These are phyloP conservation scores for Pseudopipra pipra DNA, from an alignment of 2,113 vertebrate genomes.

Conservation along the genomic window DNA sequence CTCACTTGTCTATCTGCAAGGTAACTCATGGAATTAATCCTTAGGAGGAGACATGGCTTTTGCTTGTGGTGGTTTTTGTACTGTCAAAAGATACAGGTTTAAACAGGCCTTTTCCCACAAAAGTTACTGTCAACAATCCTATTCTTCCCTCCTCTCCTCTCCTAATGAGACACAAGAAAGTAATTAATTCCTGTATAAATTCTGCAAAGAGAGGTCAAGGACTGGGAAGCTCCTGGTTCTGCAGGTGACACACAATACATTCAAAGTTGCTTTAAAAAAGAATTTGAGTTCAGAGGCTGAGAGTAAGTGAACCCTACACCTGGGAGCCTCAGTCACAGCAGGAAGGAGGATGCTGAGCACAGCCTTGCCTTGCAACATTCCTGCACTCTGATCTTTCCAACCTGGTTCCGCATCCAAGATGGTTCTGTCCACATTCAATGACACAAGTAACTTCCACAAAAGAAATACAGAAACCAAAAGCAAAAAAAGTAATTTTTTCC, in stretches of 20 bases:
- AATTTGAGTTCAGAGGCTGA: background rate
- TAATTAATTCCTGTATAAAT: background rate
- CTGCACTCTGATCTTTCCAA: background rate
- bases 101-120: background rate
- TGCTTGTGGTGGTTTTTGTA: background rate
- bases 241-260: background rate
- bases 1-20: background rate
- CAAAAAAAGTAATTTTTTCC: background rate
- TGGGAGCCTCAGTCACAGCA: background rate
- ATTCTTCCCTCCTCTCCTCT: background rate
- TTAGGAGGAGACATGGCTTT: background rate
- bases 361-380: background rate
- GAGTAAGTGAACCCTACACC: background rate
- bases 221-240: background rate
- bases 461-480: background rate
- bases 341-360: background rate
- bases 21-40: background rate
- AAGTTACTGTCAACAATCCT: background rate
- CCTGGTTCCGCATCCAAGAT: background rate
- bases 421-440: background rate
- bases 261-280: background rate
- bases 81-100: background rate
- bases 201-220: background rate
- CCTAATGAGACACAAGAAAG: background rate
- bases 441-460: background rate